Percentiles rank a stretch among this genome's conserved stretches.
phyloP scores from a whole-genome alignment of 2,888 invertebrate genomes.

The Schizotus pectinicornis region DNA sequence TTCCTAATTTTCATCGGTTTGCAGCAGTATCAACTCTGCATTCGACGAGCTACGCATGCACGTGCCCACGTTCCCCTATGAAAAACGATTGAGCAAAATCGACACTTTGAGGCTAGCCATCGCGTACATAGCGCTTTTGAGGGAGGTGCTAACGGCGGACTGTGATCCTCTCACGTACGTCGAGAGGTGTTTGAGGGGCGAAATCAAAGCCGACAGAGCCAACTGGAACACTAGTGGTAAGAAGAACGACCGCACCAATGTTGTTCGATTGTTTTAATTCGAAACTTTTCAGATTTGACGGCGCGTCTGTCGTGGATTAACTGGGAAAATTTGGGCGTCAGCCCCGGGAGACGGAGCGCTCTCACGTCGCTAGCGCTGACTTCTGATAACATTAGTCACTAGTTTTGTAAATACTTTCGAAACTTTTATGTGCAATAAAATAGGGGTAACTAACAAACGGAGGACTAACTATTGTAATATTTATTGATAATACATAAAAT shows the following conservation, averaged over 20 bases:
- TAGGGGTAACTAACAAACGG: slow-evolving; percentile 4
- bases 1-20: slow-evolving; percentile 47
- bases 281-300: slow-evolving; percentile 78
- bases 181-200: slow-evolving; percentile 88
- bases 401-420: slow-evolving; percentile 5
- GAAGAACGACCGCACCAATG: slow-evolving; percentile 33
- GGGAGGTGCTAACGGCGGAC: slow-evolving; percentile 87
- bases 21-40: slow-evolving; percentile 97
- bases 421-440: slow-evolving; percentile 23
- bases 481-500: slow-evolving; percentile 49
- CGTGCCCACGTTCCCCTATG: slow-evolving; percentile 99
- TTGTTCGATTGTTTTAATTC: neutral
- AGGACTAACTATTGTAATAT: slow-evolving; percentile 33
- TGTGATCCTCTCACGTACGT: slow-evolving; percentile 93
- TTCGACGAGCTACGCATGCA: slow-evolving; percentile 97
- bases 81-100: slow-evolving; percentile 97
- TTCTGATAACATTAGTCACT: slow-evolving; percentile 64
- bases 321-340: slow-evolving; percentile 97
- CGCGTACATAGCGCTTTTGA: slow-evolving; percentile 93
- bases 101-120: slow-evolving; percentile 97
- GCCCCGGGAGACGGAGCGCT: slow-evolving; percentile 83
- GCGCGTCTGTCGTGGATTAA: slow-evolving; percentile 98
- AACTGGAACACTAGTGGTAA: slow-evolving; percentile 97
- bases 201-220: slow-evolving; percentile 85
- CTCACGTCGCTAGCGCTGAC: slow-evolving; percentile 81